Evolutionary conservation across 2,888 invertebrate genomes (phyloP), one percentile per base, ranked within the genome.

Genomic region (Drosophila austrosaltans): DNA sequence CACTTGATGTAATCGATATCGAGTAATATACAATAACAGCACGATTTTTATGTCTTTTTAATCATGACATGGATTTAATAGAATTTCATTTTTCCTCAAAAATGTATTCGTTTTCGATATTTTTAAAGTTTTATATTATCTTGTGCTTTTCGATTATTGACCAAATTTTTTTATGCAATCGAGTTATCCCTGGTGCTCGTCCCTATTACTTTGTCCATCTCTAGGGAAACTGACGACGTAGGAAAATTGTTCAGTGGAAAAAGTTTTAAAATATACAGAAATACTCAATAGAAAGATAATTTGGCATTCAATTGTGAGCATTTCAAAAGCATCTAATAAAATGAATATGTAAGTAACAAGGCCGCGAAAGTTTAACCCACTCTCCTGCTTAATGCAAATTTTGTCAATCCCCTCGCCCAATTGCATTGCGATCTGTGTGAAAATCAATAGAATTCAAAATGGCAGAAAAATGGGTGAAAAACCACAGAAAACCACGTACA

Each of bases 391-490:
- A 30, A 30, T 1, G 2, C 1, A 7, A 36, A 36, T 8, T 56
- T 42, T 32, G 36, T 2, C 7, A 57, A 10, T 36, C 20, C 22
- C 3, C 32, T 57, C 57, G 6, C 22, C 12, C 22, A 12, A 5
- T 28, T 63, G 53, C 10, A 22, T 32, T n/a, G 63, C 42, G 71
- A 44, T 48, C 39, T 53, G 58, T 54, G 74, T 75, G 79, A 87
- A 84, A 84, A 84, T 84, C 83, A 86, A 84, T 84, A 87, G 39
- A 83, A 72, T 76, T 87, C 86, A 87, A 84, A 82, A 84, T 84
- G 83, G 87, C 86, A 83, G 86, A 82, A 82, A 78, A 74, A 69
- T 63, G 36, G 39, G 22, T 7, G 12, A 39, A n/a, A 12, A 39
- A 63, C 40, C 4, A 48, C 25, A 25, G 22, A 10, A 22, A 48